Evolutionary conservation across 2,113 vertebrate genomes (phyloP).

Genomic region (Plecturocebus donacophilus): DNA sequence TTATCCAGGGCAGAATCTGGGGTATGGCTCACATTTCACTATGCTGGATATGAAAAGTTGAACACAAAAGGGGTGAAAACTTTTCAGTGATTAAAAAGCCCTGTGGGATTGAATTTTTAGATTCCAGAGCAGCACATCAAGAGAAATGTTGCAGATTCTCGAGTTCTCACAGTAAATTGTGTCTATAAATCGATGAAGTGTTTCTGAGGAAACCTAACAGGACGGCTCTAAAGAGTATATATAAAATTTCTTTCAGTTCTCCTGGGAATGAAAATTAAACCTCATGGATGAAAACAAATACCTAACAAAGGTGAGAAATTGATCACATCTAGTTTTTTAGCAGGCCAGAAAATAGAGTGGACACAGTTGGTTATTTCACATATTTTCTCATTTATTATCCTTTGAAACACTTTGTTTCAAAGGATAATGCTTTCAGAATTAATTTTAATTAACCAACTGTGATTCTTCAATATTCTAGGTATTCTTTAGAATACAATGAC

Average conservation of each 20-base stretch:
- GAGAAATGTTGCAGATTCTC: constrained; percentile 64
- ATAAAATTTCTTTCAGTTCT: constrained; percentile 5
- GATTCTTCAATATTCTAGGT: constrained; percentile 1
- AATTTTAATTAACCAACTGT: constrained; percentile 5
- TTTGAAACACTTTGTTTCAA: neutral
- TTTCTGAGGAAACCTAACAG: constrained; percentile 56
- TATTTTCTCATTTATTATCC: neutral
- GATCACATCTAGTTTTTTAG: neutral
- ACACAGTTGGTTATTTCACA: neutral
- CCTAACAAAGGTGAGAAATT: constrained; percentile 25
- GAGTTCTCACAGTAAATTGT: constrained; percentile 45
- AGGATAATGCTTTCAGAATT: neutral
- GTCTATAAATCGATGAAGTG: constrained; percentile 63
- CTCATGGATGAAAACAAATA: constrained; percentile 31
- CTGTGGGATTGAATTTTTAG: constrained; percentile 65
- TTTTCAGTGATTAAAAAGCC: constrained; percentile 71
- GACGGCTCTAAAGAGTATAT: constrained; percentile 31
- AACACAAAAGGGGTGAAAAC: constrained; percentile 70
- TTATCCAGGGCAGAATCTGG: constrained; percentile 72
- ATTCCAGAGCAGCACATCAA: constrained; percentile 70
- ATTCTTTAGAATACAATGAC: neutral
- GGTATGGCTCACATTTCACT: constrained; percentile 74
- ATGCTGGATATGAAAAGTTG: constrained; percentile 61
- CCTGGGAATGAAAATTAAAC: constrained; percentile 26
- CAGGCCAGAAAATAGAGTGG: neutral